Evolutionary conservation across 2,797 vertebrate genomes (phyloP), one percentile per base, ranked within the genome.

Genomic region (Syncerus caffer): DNA sequence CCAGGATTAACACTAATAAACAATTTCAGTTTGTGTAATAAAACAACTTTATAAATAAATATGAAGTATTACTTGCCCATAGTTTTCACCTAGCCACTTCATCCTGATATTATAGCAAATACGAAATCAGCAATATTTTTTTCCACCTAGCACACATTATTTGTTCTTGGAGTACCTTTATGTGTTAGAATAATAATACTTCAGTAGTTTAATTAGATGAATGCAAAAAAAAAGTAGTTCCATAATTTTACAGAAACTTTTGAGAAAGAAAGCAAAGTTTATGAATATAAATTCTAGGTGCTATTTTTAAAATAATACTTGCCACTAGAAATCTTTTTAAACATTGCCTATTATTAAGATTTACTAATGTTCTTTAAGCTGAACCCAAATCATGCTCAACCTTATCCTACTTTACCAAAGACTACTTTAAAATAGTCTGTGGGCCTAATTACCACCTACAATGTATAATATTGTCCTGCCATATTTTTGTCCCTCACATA

Each of bases 241-340:
- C 89, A 97, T n/a, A 76, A 89, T 97, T 98, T 98, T 80, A 87
- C 71, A 96, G 90, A 83, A 97, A 98, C 96, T 96, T 98, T 53
- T 27, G 93, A 96, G 67, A 90, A 96, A 97, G 92, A 90, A 96
- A 97, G 90, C 74, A 67, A 96, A 97, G 31, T 71, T 95, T 57
- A 79, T 93, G 85, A 74, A 89, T 79, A 76, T 42, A 78, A 5
- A 95, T 25, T 55, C 87, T 53, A 83, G 60, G 13, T 96, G 51
- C 9, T 60, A 53, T 89, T 89, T 89, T 90, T 4, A 14, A 96
- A 95, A 88, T 53, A 89, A 85, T 60, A 97, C 64, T 16, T 64
- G 25, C 42, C 74, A 13, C 0, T 92, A 57, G 31, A 1, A 84
- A 76, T 53, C 17, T 0, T 76, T 90, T 67, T 7, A 8, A 95